Conservation (phyloP, 2,888 invertebrate species). For the Drosophila sordidula region DNA sequence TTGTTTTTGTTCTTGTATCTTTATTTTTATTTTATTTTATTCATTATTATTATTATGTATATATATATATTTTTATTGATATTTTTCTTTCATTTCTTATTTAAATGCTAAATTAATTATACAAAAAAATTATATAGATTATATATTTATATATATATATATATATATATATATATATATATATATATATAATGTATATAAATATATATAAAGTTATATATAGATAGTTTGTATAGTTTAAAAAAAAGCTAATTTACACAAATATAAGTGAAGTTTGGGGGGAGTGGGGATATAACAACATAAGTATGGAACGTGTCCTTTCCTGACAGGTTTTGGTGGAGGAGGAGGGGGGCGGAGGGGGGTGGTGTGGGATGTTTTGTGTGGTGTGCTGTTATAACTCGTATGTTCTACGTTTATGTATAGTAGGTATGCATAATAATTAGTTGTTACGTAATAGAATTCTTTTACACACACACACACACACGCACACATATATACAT, state of each 20-base stretch:
- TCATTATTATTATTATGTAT: constrained; percentile 26
- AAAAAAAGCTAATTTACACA: constrained; percentile 59
- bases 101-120: constrained; percentile 72
- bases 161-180: constrained; percentile 15
- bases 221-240: constrained; percentile 17
- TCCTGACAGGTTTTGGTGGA: neutral
- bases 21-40: constrained; percentile 37
- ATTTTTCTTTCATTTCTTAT: constrained; percentile 51
- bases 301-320: constrained; percentile 18
- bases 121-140: constrained; percentile 39
- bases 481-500: neutral
- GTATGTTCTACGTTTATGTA: constrained; percentile 7
- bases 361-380: neutral
- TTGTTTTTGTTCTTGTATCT: constrained; percentile 43
- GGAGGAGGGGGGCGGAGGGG: neutral
- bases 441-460: constrained; percentile 23
- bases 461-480: constrained; percentile 7
- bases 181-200: constrained; percentile 5
- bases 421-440: constrained; percentile 15
- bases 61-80: constrained; percentile 41
- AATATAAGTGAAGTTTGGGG: constrained; percentile 42
- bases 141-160: neutral
- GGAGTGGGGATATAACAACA: constrained; percentile 39
- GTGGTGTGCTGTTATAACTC: constrained; percentile 10
- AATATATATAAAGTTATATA: constrained; percentile 9